A percentile compares a stretch with the other conserved stretches of the same genome.
Evolutionary conservation across 2,797 vertebrate genomes (phyloP).

Genomic region (Muscicapa comitata): DNA sequence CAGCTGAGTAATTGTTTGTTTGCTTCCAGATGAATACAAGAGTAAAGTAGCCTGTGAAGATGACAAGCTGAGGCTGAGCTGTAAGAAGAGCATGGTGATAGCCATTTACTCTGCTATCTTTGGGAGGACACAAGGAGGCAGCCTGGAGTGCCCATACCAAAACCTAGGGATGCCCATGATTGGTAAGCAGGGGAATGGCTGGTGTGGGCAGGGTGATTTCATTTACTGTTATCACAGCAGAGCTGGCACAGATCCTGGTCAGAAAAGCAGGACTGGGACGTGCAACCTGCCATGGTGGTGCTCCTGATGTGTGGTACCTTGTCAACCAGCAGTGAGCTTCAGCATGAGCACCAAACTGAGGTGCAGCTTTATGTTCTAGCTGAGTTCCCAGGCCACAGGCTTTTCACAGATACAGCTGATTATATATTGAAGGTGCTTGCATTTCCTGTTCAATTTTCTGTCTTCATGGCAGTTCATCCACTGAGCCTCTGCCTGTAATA

Average conservation of each 20-base stretch:
- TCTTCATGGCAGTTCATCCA: background rate
- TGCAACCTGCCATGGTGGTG: background rate
- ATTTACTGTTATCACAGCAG: background rate
- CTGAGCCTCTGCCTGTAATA: background rate
- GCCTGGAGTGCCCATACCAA: conserved; percentile 85
- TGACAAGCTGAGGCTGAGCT: conserved; percentile 86
- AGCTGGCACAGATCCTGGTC: background rate
- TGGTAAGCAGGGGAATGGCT: conserved; percentile 72
- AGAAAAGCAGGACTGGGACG: background rate
- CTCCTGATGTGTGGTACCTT: background rate
- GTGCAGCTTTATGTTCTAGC: background rate
- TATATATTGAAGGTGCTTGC: background rate
- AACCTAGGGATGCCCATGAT: conserved; percentile 77
- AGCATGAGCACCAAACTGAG: background rate
- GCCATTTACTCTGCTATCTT: conserved; percentile 87
- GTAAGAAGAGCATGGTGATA: conserved; percentile 87
- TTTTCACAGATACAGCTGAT: background rate
- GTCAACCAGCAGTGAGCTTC: background rate
- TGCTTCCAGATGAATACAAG: conserved; percentile 85
- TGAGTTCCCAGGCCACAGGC: background rate
- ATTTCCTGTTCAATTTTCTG: background rate
- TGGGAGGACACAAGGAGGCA: conserved; percentile 83
- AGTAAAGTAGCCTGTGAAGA: conserved; percentile 90
- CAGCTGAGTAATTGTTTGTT: conserved; percentile 33
- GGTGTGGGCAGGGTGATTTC: background rate